Evolutionary conservation across 23 tunicate species (phyloP).

Genomic region (Botrylloides violaceus): DNA sequence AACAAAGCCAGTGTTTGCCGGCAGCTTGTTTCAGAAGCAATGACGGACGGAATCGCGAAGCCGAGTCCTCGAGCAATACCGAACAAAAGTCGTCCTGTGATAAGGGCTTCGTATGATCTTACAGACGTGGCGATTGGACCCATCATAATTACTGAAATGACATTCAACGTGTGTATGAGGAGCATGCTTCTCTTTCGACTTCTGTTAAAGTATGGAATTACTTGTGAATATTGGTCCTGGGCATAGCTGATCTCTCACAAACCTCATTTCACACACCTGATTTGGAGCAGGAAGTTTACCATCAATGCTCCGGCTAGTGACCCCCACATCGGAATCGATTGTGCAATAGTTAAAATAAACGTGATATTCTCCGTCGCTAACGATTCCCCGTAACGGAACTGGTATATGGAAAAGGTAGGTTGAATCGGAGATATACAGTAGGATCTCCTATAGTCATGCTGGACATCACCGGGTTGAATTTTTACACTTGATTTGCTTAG

Average conservation of each 20-base stretch:
- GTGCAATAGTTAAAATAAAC: slow-evolving; percentile 25
- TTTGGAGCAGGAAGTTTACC: neutral
- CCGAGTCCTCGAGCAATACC: slow-evolving; percentile 47
- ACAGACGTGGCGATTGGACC: slow-evolving; percentile 24
- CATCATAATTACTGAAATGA: slow-evolving; percentile 49
- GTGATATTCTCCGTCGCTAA: neutral
- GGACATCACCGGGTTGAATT: too few species aligned
- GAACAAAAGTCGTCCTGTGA: slow-evolving; percentile 42
- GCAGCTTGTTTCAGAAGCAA: slow-evolving; percentile 34
- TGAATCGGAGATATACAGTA: too few species aligned
- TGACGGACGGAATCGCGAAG: slow-evolving; percentile 28
- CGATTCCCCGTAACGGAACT: neutral
- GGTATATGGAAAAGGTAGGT: too few species aligned
- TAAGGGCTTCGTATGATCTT: slow-evolving; percentile 40
- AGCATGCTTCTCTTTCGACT: slow-evolving; percentile 34
- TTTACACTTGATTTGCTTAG: too few species aligned
- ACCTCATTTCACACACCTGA: too few species aligned
- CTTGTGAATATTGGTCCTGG: too few species aligned
- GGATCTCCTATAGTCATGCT: too few species aligned
- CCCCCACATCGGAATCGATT: slow-evolving; percentile 19
- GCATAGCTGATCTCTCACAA: too few species aligned
- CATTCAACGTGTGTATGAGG: slow-evolving; percentile 25
- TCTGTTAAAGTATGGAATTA: neutral
- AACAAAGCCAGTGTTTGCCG: slow-evolving; percentile 38
- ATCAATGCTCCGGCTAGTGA: slow-evolving; percentile 19